These are phyloP conservation scores for Donacobius atricapilla DNA, from an alignment of 2,113 vertebrate species.

Conservation along the genomic window DNA sequence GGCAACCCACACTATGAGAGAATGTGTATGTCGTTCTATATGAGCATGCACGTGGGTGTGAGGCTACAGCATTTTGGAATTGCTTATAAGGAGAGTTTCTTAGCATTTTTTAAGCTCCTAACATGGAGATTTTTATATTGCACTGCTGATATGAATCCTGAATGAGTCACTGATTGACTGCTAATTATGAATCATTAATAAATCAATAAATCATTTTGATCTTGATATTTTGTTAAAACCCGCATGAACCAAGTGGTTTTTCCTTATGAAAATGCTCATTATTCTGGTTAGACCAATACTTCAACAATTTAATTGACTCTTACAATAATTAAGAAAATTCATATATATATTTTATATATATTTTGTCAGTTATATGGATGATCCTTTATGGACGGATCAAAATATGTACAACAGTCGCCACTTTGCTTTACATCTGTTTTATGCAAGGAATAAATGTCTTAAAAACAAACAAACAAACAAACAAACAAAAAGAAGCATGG, in stretches of 20 bases:
- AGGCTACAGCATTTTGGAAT: background rate
- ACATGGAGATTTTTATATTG: background rate
- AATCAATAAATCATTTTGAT: background rate
- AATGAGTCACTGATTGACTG: background rate
- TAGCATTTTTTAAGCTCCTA: background rate
- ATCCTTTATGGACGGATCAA: background rate
- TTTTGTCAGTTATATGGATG: background rate
- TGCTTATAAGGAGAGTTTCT: background rate
- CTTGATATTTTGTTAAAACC: background rate
- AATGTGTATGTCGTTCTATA: background rate
- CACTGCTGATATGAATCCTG: background rate
- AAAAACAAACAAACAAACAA: background rate
- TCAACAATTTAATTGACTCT: background rate
- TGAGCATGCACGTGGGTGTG: fast-evolving
- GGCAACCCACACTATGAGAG: background rate
- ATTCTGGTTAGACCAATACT: background rate
- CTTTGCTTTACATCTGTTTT: background rate
- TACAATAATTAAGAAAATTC: background rate
- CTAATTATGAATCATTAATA: background rate
- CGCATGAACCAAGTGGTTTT: fast-evolving
- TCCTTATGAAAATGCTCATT: background rate
- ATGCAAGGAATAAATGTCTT: background rate
- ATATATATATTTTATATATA: background rate
- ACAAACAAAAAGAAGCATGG: fast-evolving
- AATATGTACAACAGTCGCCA: background rate